Evolutionary conservation across 2,888 invertebrate genomes (phyloP), one percentile per base, ranked within the genome.

Genomic region (Netelia melanura): DNA sequence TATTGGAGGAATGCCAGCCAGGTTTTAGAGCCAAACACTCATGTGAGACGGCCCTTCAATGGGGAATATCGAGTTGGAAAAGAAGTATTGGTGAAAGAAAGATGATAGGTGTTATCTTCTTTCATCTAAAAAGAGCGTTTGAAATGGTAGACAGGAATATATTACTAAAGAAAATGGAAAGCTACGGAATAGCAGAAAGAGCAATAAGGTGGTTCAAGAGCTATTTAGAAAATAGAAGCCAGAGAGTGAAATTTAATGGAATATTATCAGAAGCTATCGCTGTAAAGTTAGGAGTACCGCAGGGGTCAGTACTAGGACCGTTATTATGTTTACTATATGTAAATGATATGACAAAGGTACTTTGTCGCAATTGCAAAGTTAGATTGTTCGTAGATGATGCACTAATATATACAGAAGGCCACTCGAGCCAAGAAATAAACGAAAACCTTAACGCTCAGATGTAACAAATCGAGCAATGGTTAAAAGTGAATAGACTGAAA

Each of bases 41-140:
- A 2, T 87, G 84, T 56, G 86, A 87, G 68, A 82, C 61, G 8
- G 86, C 77, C 10, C 44, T 86, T n/a, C 85, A 87, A 30, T 23
- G 10, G 0, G 56, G 76, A 14, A 44, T 86, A 8, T 43, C 5
- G 77, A 84, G 30, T n/a, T 87, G 84, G 84, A 84, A 77, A 62
- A 1, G 25, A 25, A 21, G n/a, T 3, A 77, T 83, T 3, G 72
- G 72, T 62, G 67, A 85, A 0, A 48, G 83, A 0, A 78, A 86
- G 61, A 62, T 84, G 3, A 30, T 85, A 1, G 80, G 83, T 0
- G 78, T 78, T 38, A 72, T 86, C 17, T 85, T 85, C 52, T 38
- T 85, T 6, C 85, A 86, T 17, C 30, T 86, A 0, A 84, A 76
- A 48, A 64, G 84, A 65, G 84, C 84, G 1, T 86, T 86, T 25